A percentile compares a stretch with the other conserved stretches of the same genome.
Conservation (phyloP, 2,797 vertebrate species). For the Notamacropus eugenii region DNA sequence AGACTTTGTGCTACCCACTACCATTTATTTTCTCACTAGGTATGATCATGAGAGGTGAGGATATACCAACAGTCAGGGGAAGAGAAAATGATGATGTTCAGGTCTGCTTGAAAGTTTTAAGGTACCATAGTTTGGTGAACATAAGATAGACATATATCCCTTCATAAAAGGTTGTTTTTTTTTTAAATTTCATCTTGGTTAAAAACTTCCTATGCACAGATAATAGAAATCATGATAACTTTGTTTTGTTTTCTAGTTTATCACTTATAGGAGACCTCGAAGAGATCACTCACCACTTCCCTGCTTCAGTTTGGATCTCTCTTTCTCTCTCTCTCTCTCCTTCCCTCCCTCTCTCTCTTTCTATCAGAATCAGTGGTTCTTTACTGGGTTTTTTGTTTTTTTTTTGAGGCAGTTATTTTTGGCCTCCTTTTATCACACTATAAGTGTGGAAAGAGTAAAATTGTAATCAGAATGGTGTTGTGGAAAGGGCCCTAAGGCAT, state of each 20-base stretch:
- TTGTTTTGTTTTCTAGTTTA: background rate
- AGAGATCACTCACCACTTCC: background rate
- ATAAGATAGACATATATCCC: background rate
- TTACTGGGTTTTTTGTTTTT: no score
- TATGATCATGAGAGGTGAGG: background rate
- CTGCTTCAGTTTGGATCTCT: background rate
- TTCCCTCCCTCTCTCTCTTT: no score
- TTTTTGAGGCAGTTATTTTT: background rate
- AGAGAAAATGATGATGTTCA: background rate
- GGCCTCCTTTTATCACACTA: background rate
- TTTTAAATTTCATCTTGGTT: background rate
- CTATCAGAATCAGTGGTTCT: background rate
- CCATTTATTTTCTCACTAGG: background rate
- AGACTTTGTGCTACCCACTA: background rate
- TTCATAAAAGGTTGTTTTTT: background rate
- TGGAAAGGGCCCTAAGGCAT: background rate
- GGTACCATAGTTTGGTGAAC: background rate
- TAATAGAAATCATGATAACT: background rate
- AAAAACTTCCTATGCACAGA: background rate
- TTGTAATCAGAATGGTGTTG: background rate
- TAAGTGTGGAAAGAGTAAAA: background rate
- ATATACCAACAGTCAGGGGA: background rate
- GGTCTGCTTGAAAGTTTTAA: background rate
- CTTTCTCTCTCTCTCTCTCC: background rate
- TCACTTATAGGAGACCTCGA: background rate